These are phyloP conservation scores for Acromyrmex echinatior DNA, from an alignment of 1,140 invertebrate species.

Conservation along the genomic window DNA sequence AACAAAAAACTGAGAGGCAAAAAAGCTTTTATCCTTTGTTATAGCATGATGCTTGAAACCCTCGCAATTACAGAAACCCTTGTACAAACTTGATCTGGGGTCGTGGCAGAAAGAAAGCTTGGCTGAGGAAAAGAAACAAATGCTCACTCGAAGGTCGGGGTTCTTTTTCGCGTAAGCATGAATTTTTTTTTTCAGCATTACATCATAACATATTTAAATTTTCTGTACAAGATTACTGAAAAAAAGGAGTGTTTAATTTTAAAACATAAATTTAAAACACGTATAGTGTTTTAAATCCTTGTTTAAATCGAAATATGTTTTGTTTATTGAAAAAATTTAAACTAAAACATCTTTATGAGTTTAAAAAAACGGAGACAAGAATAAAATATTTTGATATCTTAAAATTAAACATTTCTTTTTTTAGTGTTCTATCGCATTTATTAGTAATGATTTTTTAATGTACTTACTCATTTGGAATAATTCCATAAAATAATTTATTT, in stretches of 20 bases:
- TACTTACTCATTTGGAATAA: too few species aligned
- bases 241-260: too few species aligned
- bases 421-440: neutral
- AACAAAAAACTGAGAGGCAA: constrained; percentile 62
- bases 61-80: constrained; percentile 77
- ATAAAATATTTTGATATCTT: too few species aligned
- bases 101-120: neutral
- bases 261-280: too few species aligned
- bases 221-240: neutral
- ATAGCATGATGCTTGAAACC: constrained; percentile 64
- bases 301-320: too few species aligned
- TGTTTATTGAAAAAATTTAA: too few species aligned
- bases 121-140: constrained; percentile 34
- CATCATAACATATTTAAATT: neutral
- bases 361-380: too few species aligned
- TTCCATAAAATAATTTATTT: too few species aligned
- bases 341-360: too few species aligned
- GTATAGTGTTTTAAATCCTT: too few species aligned
- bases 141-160: neutral
- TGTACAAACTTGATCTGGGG: constrained; percentile 57
- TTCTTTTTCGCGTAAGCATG: neutral
- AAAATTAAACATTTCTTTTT: too few species aligned
- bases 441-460: neutral
- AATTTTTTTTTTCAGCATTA: constrained; percentile 11
- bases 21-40: constrained; percentile 74